phyloP scores from a whole-genome alignment of 2,113 vertebrate genomes.

The Etheostoma cragini region DNA sequence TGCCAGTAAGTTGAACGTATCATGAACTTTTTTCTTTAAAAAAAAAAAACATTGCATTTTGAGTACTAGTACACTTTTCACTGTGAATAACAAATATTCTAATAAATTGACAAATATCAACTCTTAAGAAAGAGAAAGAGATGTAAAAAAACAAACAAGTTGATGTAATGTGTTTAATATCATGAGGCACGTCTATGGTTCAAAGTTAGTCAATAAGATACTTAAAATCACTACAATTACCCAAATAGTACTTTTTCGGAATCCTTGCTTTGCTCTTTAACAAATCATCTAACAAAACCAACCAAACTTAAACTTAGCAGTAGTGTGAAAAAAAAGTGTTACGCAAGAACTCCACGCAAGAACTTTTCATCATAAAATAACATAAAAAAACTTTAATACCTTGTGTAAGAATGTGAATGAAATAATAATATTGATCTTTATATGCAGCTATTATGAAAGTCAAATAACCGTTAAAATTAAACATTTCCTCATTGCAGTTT shows the following conservation, averaged over 20 bases:
- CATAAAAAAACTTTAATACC: background rate
- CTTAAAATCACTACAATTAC: background rate
- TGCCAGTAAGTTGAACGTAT: conserved; percentile 26
- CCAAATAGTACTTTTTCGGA: background rate
- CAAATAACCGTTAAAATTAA: background rate
- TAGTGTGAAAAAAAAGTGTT: background rate
- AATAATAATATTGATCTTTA: too few relatives aligned
- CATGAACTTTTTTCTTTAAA: conserved; percentile 4
- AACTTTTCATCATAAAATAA: background rate
- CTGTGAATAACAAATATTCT: background rate
- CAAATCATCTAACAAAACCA: background rate
- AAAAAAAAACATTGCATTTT: background rate
- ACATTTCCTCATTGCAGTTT: rapidly evolving
- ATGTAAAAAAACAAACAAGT: too few relatives aligned
- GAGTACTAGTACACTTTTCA: background rate
- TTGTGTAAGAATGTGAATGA: too few relatives aligned
- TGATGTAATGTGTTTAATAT: background rate
- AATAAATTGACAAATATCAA: background rate
- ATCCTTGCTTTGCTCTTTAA: background rate
- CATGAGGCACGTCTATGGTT: background rate
- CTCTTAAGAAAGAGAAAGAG: background rate
- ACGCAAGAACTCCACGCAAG: too few relatives aligned
- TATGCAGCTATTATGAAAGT: background rate
- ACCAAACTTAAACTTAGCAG: background rate
- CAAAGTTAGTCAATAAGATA: background rate